Evolutionary conservation across 2,113 vertebrate species (phyloP).

Genomic region (Phaetusa simplex): DNA sequence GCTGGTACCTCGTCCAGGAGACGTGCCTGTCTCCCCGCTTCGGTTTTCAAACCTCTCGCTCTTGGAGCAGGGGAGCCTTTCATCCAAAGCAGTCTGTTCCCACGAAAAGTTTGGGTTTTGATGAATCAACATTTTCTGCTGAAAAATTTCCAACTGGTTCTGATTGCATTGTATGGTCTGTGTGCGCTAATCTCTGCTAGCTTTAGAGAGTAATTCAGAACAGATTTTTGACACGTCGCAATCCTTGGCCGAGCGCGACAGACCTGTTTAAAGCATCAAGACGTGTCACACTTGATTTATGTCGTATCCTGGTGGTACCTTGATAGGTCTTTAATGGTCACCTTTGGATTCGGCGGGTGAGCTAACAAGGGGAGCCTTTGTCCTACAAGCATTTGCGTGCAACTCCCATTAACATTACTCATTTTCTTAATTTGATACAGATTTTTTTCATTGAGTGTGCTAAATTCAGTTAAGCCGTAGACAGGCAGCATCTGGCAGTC

Average conservation of each 20-base stretch:
- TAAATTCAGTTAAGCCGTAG: slow-evolving; percentile 51
- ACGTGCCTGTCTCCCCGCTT: background rate
- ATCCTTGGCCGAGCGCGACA: background rate
- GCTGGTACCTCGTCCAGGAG: background rate
- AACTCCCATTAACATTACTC: slow-evolving; percentile 41
- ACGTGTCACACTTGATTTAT: background rate
- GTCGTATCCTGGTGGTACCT: slow-evolving; percentile 11
- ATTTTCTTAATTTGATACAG: slow-evolving; percentile 64
- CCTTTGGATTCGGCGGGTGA: background rate
- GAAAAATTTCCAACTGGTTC: background rate
- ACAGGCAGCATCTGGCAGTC: slow-evolving; percentile 50
- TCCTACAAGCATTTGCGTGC: background rate
- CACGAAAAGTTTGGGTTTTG: slow-evolving; percentile 6
- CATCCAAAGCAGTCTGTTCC: background rate
- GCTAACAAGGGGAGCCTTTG: slow-evolving; percentile 50
- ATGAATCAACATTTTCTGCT: slow-evolving; percentile 21
- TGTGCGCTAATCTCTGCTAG: background rate
- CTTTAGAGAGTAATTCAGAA: background rate
- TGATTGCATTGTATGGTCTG: background rate
- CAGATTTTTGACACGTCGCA: background rate
- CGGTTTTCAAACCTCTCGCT: background rate
- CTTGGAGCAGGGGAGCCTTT: background rate
- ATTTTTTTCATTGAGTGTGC: slow-evolving; percentile 50
- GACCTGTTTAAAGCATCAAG: background rate
- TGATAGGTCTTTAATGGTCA: background rate